Evolutionary conservation across 1,140 invertebrate genomes (phyloP), one percentile per base, ranked within the genome.

Genomic region (Protaetia brevitarsis): DNA sequence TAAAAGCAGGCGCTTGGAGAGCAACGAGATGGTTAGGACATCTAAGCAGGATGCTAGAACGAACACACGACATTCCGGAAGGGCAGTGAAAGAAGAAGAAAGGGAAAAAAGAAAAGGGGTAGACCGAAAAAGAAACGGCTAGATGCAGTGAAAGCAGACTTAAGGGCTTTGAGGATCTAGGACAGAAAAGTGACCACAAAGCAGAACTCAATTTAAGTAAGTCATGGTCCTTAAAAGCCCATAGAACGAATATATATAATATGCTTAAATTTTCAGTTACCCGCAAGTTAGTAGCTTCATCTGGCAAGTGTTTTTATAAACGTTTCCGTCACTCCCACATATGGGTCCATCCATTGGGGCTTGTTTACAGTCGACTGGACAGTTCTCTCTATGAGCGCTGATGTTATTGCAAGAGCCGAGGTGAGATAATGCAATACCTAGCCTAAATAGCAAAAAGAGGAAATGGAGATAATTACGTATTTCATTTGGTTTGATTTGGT

Each of bases 301-400:
- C 71, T 95, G 89, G 76, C 96, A 98, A 4, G 93, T 94, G 65
- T 90, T 96, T 72, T 90, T 91, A 82, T 97, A 97, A 0, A 96
- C 94, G 73, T 94, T 94, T 27, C 94, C 93, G 77, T 98, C 92
- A 62, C 88, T 93, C 7, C 91, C 95, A 76, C 95, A 98, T 69
- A 97, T 88, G 0, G 93, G 93, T 13, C 93, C 92, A 74, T 94
- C 92, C 51, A 89, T 82, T 0, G 91, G 91, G 0, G 90, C 91
- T 70, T 87, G 88, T 13, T 90, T 88, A 75, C 93, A 95, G 66
- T 90, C 88, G 0, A 93, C 88, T 0, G 93, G 93, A 72, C 93
- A 95, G 75, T 93, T 93, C 76, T 94, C 92, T 29, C 91, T 81
- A 68, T 93, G 89, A 0, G 91, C 91, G 45, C 91, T 93, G 59